Conservation (phyloP, 2,113 vertebrate species). For the Sorex araneus region DNA sequence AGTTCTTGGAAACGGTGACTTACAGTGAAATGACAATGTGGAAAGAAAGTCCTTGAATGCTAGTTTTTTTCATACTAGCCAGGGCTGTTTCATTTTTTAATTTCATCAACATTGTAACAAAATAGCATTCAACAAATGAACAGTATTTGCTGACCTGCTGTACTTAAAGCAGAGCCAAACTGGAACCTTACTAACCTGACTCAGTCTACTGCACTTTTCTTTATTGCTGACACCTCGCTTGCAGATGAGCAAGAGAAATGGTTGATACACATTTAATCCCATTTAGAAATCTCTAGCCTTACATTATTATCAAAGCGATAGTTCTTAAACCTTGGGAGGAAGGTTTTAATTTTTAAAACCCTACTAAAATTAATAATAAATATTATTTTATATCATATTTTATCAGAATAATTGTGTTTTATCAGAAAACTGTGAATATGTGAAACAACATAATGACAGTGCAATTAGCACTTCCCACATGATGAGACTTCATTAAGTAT, state of each 20-base stretch:
- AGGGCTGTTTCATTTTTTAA: background rate
- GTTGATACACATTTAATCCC: background rate
- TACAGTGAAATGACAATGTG: background rate
- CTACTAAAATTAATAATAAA: constrained; percentile 56
- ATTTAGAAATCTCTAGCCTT: background rate
- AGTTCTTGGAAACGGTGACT: background rate
- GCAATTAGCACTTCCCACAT: constrained; percentile 56
- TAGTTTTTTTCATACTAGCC: background rate
- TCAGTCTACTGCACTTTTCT: no score
- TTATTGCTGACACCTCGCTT: background rate
- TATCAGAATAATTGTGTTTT: constrained; percentile 29
- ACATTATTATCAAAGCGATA: background rate
- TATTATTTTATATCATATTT: background rate
- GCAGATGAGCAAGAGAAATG: background rate
- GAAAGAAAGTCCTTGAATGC: background rate
- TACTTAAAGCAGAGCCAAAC: background rate
- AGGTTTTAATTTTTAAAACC: constrained; percentile 57
- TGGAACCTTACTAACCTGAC: background rate
- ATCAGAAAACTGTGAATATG: constrained; percentile 50
- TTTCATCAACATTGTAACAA: background rate
- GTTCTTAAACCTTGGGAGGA: background rate
- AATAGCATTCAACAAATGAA: background rate
- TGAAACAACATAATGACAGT: constrained; percentile 46
- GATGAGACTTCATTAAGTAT: constrained; percentile 51
- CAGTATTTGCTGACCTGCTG: background rate